Evolutionary conservation across 2,888 invertebrate genomes (phyloP), one percentile per base, ranked within the genome.

Genomic region (Ctenicera cuprea): DNA sequence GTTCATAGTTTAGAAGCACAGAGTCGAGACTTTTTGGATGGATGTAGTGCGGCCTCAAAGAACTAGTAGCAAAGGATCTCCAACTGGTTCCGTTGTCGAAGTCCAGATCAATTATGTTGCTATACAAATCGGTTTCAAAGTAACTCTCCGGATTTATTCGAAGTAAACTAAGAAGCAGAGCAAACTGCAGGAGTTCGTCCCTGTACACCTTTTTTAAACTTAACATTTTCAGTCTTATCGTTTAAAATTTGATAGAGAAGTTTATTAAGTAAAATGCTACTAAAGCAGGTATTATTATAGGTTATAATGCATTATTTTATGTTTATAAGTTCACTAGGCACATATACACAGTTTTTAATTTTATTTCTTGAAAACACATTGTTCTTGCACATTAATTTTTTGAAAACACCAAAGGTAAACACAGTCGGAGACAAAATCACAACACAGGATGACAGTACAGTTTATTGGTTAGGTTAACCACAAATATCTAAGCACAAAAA

Each of bases 161-260:
- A 67, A 97, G 86, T 78, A 97, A 89, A 86, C 96, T 93, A 82
- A 96, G 88, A 79, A 96, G 90, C 85, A 97, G 86, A 79, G 96
- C 94, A 80, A 96, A 88, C 86, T 95, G 92, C 77, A 96, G 87
- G 82, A 96, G 88, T 88, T 95, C 95, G 85, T 95, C 94, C 63
- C 94, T 92, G 82, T 94, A 94, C 57, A 94, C 88, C 86, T 95
- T 95, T 88, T 95, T 95, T 81, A 94, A 87, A 81, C 93, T 93
- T 88, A 95, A 90, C 95, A 95, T 95, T 79, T 73, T 77, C 26
- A 16, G 20, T 64, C 18, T 48, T 64, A 33, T 38, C 16, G 30
- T 16, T n/a, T 61, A 2, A 38, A 14, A 41, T 7, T 9, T 20
- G 3, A 1, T 61, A 61, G 11, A 43, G 22, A 45, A 9, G 12